Base-by-base conservation (phyloP, 2,888 invertebrate species). In the Chloroclystis v-ata region DNA sequence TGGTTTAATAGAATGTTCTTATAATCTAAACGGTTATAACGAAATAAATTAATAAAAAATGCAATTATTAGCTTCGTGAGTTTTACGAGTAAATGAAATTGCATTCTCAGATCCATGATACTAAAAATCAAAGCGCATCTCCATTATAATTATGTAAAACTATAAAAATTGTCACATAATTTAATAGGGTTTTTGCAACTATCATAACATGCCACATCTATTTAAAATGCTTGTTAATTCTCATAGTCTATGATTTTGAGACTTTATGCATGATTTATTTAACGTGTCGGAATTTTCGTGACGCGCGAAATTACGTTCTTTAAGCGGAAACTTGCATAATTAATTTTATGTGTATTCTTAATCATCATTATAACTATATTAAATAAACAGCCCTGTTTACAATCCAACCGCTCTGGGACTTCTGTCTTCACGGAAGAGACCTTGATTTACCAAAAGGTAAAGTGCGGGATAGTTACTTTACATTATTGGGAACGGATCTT, bases 191-290 rank as follows among this genome's bases (percentile, higher is more conserved):
- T 50, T 39, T 48, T 28, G 20, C 47, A 24, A 50, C 30, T 53
- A 55, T 62, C 59, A 60, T 25, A 62, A 60, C 62, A 62, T 41
- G 54, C 52, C 63, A 49, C 10, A 50, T 52, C 42, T 44, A 10
- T 50, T 42, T 38, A 40, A 46, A 20, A 49, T 54, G 38, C 20
- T 33, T 30, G 47, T 43, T 42, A 52, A 50, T 50, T 57, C 20
- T 53, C 24, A 28, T n/a, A 14, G 28, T 40, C 43, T 46, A 47
- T 48, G 50, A 49, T 48, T 52, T 51, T 51, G 30, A 26, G 24
- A 44, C 35, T 9, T 9, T 13, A 14, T 47, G 47, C 24, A 38
- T 46, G 45, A 53, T 53, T 47, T 49, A 56, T 44, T 9, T 4
- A 20, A 5, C 20, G 20, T 5, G 20, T 40, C 24, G 12, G 33